Percentiles rank a stretch among this genome's conserved stretches.
Conservation (phyloP, 2,888 invertebrate species). For the Tenthredo scrophulariae region DNA sequence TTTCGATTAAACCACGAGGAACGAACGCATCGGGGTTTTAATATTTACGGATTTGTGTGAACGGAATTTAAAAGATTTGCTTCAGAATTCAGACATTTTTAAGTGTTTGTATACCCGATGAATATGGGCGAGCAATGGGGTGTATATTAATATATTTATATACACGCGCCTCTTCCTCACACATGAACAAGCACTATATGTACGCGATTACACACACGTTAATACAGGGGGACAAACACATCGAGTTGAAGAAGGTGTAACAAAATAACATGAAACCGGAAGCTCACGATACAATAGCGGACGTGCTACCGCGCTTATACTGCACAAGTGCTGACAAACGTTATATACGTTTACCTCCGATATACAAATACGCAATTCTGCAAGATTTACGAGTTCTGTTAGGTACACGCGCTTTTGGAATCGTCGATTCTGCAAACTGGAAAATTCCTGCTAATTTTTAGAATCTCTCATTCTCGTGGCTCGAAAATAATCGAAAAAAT, state of each 20-base stretch:
- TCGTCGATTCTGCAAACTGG: background rate
- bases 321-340: conserved; percentile 44
- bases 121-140: conserved; percentile 3
- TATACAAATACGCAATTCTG: background rate
- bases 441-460: background rate
- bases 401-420: background rate
- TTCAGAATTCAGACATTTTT: background rate
- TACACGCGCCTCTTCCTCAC: background rate
- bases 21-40: background rate
- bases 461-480: background rate
- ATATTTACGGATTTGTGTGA: background rate
- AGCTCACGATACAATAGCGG: conserved; percentile 45
- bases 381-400: conserved; percentile 34
- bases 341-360: background rate
- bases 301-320: conserved; percentile 32
- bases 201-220: background rate
- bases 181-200: background rate
- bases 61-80: background rate
- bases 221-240: conserved; percentile 11
- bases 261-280: conserved; percentile 49
- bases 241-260: conserved; percentile 33
- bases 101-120: conserved; percentile 1
- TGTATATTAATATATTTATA: background rate
- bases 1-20: background rate
- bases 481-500: background rate